Base-by-base conservation (phyloP, 92 coral and sea anemone species). In the Hydrozoanthus gracilis region DNA sequence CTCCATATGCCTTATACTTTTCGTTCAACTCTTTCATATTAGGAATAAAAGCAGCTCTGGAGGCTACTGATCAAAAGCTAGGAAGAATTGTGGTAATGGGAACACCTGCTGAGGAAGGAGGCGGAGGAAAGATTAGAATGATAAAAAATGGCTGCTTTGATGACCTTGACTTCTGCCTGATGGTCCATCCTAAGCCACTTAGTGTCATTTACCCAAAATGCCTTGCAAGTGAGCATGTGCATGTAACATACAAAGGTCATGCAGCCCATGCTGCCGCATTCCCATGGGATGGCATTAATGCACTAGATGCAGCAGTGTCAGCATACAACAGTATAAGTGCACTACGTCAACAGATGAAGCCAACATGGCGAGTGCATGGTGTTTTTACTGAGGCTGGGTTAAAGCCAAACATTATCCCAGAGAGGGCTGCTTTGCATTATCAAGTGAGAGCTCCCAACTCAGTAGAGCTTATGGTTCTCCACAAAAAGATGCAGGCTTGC, bases 61-160 rank as follows among this genome's bases (percentile, higher is more conserved):
- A 95, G 35, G 88, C 93, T 70, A 79, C 92, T 45, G 79, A 90
- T 8, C 58, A 82, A 44, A 95, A 90, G 44, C 82, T 96, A 10
- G 99, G 98, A 39, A 86, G 93, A 82, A 92, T 96, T 14, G 91
- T 95, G 16, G 97, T 95, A 17, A 87, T 93, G 49, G 99, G 99
- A 14, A 96, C 99, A 3, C 99, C 99, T n/a, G 99, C 97, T 16
- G 99, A 96, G 71, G 99, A 96, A 87, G 91, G 92, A 9, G 93
- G 93, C 4, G 97, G 99, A 39, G 99, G 99, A 44, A 96, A 96
- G 83, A 83, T 96, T 13, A 87, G 79, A 51, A 96, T 96, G 99
- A 93, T 96, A 9, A 60, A 93, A 3, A 90, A 89, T 58, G 95
- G 93, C 55, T 95, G 98, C 88, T 96, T 96, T 88, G 92, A 96